Base-by-base conservation (phyloP, 2,888 invertebrate genomes). In the Clanis bilineata region DNA sequence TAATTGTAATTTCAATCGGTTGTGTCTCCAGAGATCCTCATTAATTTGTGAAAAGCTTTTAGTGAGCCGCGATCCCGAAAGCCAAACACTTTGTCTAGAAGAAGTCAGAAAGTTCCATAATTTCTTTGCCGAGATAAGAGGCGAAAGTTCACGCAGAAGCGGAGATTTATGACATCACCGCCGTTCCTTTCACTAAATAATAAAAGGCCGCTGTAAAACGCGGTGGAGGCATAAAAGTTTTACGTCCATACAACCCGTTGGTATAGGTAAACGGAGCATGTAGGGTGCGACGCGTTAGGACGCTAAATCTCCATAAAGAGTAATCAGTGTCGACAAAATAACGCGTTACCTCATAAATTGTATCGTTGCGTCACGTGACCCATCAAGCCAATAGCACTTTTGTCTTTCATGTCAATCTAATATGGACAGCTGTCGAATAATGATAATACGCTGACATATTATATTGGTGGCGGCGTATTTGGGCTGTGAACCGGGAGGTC, bases 161-260 rank as follows among this genome's bases (percentile, higher is more conserved):
- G 82, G 88, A 91, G 91, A 92, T 91, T 92, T 92, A 92, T 90
- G 90, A 90, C 90, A 86, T 90, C 89, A 89, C 88, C 88, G 89
- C 86, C 85, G 87, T 85, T 89, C 90, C 89, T 90, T 92, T 90
- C 90, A 92, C 91, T 92, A 92, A 91, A 92, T 92, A 92, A 92
- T 91, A 90, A 91, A 91, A 90, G 89, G 83, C 84, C 83, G 89
- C 89, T 91, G 90, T 91, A 91, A 91, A 92, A 90, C 90, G 90
- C 87, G 85, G 85, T 80, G 73, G 83, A 79, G 80, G 88, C 86
- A 86, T 92, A 92, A 91, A 92, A 91, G 82, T 91, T 91, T 91
- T 90, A 92, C 88, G 88, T 85, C 83, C 87, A 88, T 86, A 85
- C 90, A 90, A 89, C 90, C 90, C 90, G 90, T 86, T 88, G 85